Base-by-base conservation (phyloP, 2,113 vertebrate species). In the Oostethus manadensis region DNA sequence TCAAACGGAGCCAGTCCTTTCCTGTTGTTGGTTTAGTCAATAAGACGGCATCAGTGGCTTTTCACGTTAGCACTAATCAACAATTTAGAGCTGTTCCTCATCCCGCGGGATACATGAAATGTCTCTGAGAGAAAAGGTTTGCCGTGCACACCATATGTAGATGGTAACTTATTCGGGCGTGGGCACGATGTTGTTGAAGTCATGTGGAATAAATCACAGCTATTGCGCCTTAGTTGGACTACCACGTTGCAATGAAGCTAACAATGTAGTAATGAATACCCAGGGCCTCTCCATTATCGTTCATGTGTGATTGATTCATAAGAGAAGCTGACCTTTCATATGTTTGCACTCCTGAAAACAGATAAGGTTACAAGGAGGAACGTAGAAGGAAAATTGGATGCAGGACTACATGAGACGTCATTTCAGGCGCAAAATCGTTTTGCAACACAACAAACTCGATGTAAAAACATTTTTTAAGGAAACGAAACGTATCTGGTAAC, bases 11-110 rank as follows among this genome's bases (percentile, higher is more conserved):
- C 68, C 61, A 40, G 71, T 71, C 64, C 59, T 58, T 76, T 64
- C 59, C 54, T 49, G 62, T 84, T 49, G 62, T 86, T 80, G 71
- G 64, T 73, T 77, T 76, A 71, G 77, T 76, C 72, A 65, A 79
- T 65, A 68, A 65, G 60, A 68, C 53, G 57, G 46, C 62, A 70
- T 70, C 74, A 46, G 15, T 15, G 51, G 71, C 69, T 22, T 75
- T 48, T 73, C 68, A 59, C 59, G 64, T 73, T 70, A 70, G 66
- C 63, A 33, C 73, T 68, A 73, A 71, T 73, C 73, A 76, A 76
- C 68, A 65, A 74, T 71, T 70, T 58, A 71, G 67, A 77, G 60
- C 60, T 63, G 60, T 58, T 77, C 77, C 45, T 60, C 60, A 62
- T 77, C 35, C 21, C 35, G 18, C 35, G 0, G 21, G 1, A 54